These are phyloP conservation scores for Candidula unifasciata DNA, from an alignment of 2,888 invertebrate genomes.

Conservation along the genomic window DNA sequence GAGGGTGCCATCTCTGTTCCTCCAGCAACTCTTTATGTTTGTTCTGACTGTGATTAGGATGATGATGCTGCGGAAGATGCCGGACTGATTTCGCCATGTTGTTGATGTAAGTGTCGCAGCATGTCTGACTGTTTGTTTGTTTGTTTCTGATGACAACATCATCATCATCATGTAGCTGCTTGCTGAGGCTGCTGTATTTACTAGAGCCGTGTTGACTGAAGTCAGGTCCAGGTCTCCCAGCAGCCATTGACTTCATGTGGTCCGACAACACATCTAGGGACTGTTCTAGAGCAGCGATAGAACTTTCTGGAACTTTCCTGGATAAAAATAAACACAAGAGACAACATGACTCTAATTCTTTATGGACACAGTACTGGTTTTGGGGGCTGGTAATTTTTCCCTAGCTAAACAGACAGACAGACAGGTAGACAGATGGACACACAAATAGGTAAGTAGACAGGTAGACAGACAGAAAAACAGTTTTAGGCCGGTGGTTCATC, in stretches of 20 bases:
- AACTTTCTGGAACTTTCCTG: slow-evolving; percentile 33
- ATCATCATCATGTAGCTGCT: too few species aligned
- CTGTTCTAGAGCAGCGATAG: slow-evolving; percentile 36
- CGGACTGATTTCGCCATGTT: neutral
- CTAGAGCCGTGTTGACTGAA: neutral
- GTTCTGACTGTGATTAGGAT: neutral
- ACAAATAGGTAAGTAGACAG: neutral
- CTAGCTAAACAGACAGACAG: too few species aligned
- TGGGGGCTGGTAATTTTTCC: too few species aligned
- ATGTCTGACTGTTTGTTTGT: neutral
- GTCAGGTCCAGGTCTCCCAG: neutral
- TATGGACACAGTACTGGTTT: too few species aligned
- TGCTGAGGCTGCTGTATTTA: neutral
- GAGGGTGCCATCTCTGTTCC: slow-evolving; percentile 15
- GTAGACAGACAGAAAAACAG: too few species aligned
- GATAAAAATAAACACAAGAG: neutral
- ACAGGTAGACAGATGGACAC: neutral
- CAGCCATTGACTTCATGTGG: neutral
- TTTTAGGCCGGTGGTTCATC: too few species aligned
- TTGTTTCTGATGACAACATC: neutral
- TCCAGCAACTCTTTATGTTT: neutral
- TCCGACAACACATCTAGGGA: slow-evolving; percentile 22
- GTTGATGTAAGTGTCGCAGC: neutral
- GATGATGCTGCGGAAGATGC: neutral
- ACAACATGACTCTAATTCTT: neutral